Percentiles rank a stretch among this genome's conserved stretches.
These are phyloP conservation scores for Sinocyclocheilus grahami DNA, from an alignment of 2,113 vertebrate genomes.

Conservation along the genomic window DNA sequence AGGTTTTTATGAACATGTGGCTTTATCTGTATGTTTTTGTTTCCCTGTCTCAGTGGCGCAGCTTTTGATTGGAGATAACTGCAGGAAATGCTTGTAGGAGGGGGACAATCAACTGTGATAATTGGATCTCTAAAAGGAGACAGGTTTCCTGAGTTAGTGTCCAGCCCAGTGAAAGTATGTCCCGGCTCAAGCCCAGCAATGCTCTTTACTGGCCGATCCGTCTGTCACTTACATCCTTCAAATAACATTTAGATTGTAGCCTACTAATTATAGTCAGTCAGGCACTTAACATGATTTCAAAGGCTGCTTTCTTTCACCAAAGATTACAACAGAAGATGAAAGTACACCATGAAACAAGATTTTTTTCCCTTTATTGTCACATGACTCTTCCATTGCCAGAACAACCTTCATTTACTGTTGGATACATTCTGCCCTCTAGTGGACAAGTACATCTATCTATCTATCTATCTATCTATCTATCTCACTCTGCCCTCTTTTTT, in stretches of 20 bases:
- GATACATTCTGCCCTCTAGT: constrained; percentile 30
- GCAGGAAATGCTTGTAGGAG: constrained; percentile 47
- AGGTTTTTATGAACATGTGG: not conserved
- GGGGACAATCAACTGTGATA: constrained; percentile 32
- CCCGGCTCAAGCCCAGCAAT: too few relatives aligned
- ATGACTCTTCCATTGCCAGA: not conserved
- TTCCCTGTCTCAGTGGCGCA: not conserved
- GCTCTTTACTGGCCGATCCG: not conserved
- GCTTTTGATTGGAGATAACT: constrained; percentile 26
- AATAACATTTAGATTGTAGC: not conserved
- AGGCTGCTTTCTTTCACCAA: not conserved
- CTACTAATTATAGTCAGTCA: not conserved
- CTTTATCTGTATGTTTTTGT: not conserved
- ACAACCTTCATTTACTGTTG: not conserved
- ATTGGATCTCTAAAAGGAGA: constrained; percentile 28
- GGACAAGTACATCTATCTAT: not conserved
- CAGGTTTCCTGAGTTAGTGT: constrained; percentile 34
- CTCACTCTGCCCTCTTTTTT: not conserved
- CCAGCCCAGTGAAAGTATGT: constrained; percentile 32
- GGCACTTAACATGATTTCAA: not conserved
- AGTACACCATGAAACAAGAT: not conserved
- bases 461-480: not conserved
- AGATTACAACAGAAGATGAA: not conserved
- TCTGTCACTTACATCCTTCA: not conserved
- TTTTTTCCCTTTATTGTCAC: not conserved